Evolutionary conservation across 2,888 invertebrate genomes (phyloP).

Genomic region (Nezara viridula): DNA sequence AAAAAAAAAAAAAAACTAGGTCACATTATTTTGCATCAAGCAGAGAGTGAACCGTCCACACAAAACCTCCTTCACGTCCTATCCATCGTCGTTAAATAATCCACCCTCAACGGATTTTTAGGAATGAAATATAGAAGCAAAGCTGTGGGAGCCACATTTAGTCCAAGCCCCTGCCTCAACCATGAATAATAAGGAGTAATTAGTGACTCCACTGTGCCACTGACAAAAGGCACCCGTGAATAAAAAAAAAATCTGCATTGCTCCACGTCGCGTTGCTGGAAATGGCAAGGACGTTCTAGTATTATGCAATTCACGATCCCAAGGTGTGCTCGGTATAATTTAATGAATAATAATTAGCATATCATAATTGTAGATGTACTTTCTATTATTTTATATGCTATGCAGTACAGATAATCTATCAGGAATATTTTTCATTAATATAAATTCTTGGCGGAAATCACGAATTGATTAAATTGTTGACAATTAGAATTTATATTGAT

Average conservation of each 20-base stretch:
- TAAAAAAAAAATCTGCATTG: neutral
- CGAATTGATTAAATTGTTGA: no score
- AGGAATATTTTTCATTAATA: neutral
- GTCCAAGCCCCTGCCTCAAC: neutral
- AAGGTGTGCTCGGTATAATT: neutral
- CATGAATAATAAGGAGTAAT: slow-evolving; percentile 42
- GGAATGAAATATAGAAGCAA: slow-evolving; percentile 3
- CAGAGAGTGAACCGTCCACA: neutral
- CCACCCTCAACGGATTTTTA: neutral
- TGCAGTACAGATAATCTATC: neutral
- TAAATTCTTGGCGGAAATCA: neutral
- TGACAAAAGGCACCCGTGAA: slow-evolving; percentile 11
- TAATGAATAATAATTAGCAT: neutral
- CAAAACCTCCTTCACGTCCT: neutral
- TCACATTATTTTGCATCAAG: neutral
- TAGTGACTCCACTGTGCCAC: neutral
- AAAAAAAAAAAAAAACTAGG: no score
- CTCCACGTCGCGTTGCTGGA: neutral
- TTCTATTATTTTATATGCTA: neutral
- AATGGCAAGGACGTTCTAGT: neutral
- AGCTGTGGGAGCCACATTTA: neutral
- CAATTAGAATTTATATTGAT: no score
- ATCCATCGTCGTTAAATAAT: neutral
- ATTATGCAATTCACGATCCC: neutral
- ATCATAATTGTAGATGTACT: neutral